Percentiles rank a stretch among this genome's conserved stretches.
phyloP scores from a whole-genome alignment of 2,113 vertebrate genomes.

The Crypturellus undulatus region DNA sequence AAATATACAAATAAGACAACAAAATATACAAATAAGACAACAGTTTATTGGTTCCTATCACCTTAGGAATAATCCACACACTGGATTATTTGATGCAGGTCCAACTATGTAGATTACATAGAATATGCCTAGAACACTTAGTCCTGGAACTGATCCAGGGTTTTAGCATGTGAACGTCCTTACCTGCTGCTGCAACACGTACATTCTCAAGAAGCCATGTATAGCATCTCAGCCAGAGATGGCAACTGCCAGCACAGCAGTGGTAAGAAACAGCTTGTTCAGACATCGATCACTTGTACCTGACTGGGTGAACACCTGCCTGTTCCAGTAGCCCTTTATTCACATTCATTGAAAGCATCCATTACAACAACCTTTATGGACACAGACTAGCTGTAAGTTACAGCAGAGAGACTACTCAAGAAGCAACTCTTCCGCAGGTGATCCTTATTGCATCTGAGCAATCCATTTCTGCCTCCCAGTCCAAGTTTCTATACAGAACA shows the following conservation, averaged over 20 bases:
- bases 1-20: not conserved
- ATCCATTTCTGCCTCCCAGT: not conserved
- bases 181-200: not conserved
- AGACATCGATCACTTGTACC: slow-evolving; percentile 10
- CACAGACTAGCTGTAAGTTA: not conserved
- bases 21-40: not conserved
- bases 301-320: slow-evolving; percentile 14
- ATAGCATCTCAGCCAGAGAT: not conserved
- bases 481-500: not conserved
- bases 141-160: not conserved
- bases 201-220: not conserved
- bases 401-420: not conserved
- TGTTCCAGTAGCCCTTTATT: not conserved
- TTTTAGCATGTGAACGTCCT: not conserved
- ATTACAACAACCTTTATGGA: not conserved
- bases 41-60: not conserved
- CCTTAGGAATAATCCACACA: not conserved
- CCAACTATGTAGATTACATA: not conserved
- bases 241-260: not conserved
- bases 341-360: not conserved
- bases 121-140: not conserved
- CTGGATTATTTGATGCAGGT: not conserved
- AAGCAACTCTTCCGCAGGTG: not conserved
- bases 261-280: slow-evolving; percentile 22
- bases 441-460: not conserved